Evolutionary conservation across 2,888 invertebrate species (phyloP), one percentile per base, ranked within the genome.

Genomic region (Priocnemis perturbator): DNA sequence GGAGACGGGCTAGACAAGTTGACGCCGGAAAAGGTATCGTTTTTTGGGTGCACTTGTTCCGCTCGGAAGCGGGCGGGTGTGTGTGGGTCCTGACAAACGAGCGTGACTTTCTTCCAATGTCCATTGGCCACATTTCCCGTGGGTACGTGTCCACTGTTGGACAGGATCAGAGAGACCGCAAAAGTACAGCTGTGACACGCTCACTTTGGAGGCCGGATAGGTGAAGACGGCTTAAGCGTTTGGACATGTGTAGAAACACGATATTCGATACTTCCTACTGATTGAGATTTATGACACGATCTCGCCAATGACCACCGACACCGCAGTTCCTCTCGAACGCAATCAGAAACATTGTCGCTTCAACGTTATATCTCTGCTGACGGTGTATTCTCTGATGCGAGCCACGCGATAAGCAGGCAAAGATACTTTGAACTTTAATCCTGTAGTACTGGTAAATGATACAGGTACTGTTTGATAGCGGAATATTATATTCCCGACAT

Each of bases 241-340:
- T 69, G 71, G 80, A 83, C 87, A 86, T 82, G 83, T 86, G 86
- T 87, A 83, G 84, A 83, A 86, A 87, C 85, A 86, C 55, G 87
- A 83, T 82, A 88, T 79, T 66, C 69, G 86, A 88, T 71, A 85
- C 81, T 81, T 84, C 82, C 81, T 81, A 74, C 48, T 65, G 56
- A 67, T 74, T 64, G 64, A 72, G 53, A 76, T 71, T 69, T 57
- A 61, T 58, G 47, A 50, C 19, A 26, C 30, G 60, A 61, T 61
- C 26, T 15, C 37, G 37, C 37, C 37, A 11, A 37, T 37, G 45
- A 57, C 52, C 63, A 57, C 57, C 50, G 37, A 19, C 7, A 17
- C 19, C 23, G 21, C 37, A 37, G 37, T 37, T 37, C 37, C 37
- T 37, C 14, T 11, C 11, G 37, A 37, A 37, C 14, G 37, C 11